Conservation (phyloP, 2,797 vertebrate species). For the Labeo calbasu region DNA sequence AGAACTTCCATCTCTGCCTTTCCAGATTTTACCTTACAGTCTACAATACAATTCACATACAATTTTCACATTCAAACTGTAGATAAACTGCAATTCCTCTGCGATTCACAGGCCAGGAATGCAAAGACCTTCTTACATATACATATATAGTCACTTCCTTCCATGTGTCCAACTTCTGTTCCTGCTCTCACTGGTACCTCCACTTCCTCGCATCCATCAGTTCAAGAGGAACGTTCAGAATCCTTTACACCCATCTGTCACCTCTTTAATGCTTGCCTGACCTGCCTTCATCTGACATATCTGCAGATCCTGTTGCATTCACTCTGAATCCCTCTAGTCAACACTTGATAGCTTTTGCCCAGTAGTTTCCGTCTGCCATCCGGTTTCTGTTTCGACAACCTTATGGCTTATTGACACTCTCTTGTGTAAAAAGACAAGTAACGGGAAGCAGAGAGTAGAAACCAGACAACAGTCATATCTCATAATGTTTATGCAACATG, state of each 20-base stretch:
- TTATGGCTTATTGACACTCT: background rate
- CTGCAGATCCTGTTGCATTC: conserved; percentile 18
- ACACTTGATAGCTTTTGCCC: background rate
- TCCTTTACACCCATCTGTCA: background rate
- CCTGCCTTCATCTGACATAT: background rate
- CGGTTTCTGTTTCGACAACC: conserved; percentile 22
- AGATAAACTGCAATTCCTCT: background rate
- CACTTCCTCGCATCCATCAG: background rate
- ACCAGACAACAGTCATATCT: background rate
- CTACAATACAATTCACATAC: background rate
- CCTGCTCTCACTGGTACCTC: background rate
- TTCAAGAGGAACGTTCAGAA: background rate
- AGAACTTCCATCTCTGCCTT: background rate
- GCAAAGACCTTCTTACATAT: background rate
- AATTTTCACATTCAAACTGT: background rate
- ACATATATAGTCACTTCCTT: background rate
- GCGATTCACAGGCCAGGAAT: background rate
- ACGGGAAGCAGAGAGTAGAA: conserved; percentile 7
- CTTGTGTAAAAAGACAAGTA: background rate
- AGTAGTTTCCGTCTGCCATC: conserved; percentile 1
- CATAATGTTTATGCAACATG: too few species aligned
- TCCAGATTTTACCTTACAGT: background rate
- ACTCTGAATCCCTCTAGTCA: conserved; percentile 18
- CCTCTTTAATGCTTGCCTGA: conserved; percentile 11
- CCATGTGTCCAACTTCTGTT: background rate